A percentile compares a stretch with the other conserved stretches of the same genome.
phyloP scores from a whole-genome alignment of 2,797 vertebrate genomes.

The Aphelocoma californica region DNA sequence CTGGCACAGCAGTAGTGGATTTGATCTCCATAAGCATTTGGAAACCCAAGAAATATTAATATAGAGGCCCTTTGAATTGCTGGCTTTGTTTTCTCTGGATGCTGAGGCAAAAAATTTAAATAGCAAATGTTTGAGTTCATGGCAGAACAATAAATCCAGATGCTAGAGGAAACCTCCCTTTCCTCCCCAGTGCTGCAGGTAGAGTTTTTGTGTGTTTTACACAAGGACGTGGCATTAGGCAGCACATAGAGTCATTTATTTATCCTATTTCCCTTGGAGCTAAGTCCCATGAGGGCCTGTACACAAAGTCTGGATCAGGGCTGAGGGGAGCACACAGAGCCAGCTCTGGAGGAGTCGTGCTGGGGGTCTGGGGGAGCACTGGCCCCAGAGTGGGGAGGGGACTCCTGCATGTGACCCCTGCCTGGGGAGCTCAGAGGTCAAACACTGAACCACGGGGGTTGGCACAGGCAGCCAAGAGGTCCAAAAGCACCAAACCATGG shows the following conservation, averaged over 20 bases:
- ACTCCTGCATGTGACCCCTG: rapidly evolving
- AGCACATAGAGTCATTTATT: background rate
- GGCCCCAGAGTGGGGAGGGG: background rate
- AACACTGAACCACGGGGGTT: rapidly evolving
- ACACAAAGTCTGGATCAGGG: rapidly evolving
- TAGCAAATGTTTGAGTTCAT: conserved; percentile 6
- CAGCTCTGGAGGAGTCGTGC: rapidly evolving
- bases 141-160: background rate
- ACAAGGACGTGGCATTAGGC: rapidly evolving
- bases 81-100: conserved; percentile 37
- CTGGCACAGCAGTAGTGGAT: background rate
- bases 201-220: conserved; percentile 1
- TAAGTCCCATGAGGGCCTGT: background rate
- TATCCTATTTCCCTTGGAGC: background rate
- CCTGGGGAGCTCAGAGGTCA: rapidly evolving
- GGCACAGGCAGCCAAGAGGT: background rate
- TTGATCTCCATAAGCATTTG: conserved; percentile 21
- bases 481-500: too few species aligned
- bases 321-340: too few species aligned
- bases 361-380: background rate
- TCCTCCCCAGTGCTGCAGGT: background rate
- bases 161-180: background rate
- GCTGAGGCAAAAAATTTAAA: conserved; percentile 40
- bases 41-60: conserved; percentile 23
- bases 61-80: conserved; percentile 8